Conservation (phyloP, 2,797 vertebrate species). For the Bryconaethiops microstoma region DNA sequence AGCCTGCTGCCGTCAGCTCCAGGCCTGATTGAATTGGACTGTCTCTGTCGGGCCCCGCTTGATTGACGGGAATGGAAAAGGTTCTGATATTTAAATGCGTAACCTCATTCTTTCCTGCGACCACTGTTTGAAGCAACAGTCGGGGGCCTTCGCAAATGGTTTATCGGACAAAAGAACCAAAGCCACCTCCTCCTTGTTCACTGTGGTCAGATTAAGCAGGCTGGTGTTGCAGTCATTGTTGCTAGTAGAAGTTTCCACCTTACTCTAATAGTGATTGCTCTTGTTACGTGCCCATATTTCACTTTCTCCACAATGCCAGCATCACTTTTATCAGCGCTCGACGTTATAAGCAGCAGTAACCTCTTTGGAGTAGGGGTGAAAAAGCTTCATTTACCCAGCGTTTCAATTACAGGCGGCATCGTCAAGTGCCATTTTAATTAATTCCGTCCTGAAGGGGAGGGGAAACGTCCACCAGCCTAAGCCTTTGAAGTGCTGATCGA, state of each 20-base stretch:
- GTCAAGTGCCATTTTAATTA: slow-evolving; percentile 39
- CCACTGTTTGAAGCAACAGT: slow-evolving; percentile 61
- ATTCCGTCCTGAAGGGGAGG: slow-evolving; percentile 1
- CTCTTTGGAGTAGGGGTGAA: not conserved
- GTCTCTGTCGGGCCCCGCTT: slow-evolving; percentile 51
- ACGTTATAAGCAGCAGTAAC: slow-evolving; percentile 26
- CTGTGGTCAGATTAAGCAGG: slow-evolving; percentile 47
- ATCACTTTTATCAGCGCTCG: slow-evolving; percentile 12
- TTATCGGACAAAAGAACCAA: slow-evolving; percentile 60
- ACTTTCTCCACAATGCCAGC: slow-evolving; percentile 1
- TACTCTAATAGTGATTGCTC: slow-evolving; percentile 11
- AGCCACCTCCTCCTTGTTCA: slow-evolving; percentile 33
- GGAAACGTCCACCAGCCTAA: slow-evolving; percentile 7
- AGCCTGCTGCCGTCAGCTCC: slow-evolving; percentile 64
- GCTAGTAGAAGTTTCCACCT: not conserved
- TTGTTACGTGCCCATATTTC: not conserved
- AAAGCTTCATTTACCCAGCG: slow-evolving; percentile 28
- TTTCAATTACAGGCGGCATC: slow-evolving; percentile 35
- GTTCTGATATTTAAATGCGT: slow-evolving; percentile 73
- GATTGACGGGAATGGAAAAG: slow-evolving; percentile 71
- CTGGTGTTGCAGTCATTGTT: slow-evolving; percentile 11
- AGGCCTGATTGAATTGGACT: slow-evolving; percentile 57
- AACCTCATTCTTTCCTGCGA: slow-evolving; percentile 61
- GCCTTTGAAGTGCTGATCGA: slow-evolving; percentile 19
- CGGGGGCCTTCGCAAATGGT: slow-evolving; percentile 60